These are phyloP conservation scores for Pseudomyrmex flavicornis DNA, from an alignment of 1,140 invertebrate species.

Conservation along the genomic window DNA sequence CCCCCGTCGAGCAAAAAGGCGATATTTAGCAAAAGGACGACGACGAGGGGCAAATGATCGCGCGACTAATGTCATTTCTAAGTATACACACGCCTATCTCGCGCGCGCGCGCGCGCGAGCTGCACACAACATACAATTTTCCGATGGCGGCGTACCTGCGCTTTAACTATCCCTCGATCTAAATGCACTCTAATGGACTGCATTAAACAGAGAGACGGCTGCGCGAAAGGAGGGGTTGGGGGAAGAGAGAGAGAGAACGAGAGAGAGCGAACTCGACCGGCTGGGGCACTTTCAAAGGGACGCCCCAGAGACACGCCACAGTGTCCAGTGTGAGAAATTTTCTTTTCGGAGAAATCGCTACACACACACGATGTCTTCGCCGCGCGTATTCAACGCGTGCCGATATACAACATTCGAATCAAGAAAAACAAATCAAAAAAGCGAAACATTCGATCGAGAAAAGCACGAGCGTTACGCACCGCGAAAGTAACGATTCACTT, in stretches of 20 bases:
- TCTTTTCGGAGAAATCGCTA: slow-evolving; percentile 31
- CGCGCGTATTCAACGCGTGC: slow-evolving; percentile 22
- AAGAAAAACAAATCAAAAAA: too few relatives aligned
- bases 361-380: neutral
- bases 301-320: slow-evolving; percentile 34
- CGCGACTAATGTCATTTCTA: slow-evolving; percentile 79
- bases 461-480: too few relatives aligned
- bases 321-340: slow-evolving; percentile 7
- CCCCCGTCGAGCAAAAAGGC: neutral
- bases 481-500: too few relatives aligned
- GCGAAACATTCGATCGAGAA: too few relatives aligned
- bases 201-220: slow-evolving; percentile 74
- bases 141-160: slow-evolving; percentile 77
- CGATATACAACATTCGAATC: too few relatives aligned
- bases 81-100: slow-evolving; percentile 68
- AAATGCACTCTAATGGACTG: slow-evolving; percentile 83
- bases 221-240: slow-evolving; percentile 71
- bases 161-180: slow-evolving; percentile 84
- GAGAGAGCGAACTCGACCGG: slow-evolving; percentile 48
- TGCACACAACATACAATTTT: slow-evolving; percentile 79
- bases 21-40: slow-evolving; percentile 34
- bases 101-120: neutral
- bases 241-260: slow-evolving; percentile 14
- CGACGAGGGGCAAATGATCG: slow-evolving; percentile 50
- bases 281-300: slow-evolving; percentile 54